These are phyloP conservation scores for Spongia lamella DNA, from an alignment of 37 sponge, comb jelly and placozoan species.

Conservation along the genomic window DNA sequence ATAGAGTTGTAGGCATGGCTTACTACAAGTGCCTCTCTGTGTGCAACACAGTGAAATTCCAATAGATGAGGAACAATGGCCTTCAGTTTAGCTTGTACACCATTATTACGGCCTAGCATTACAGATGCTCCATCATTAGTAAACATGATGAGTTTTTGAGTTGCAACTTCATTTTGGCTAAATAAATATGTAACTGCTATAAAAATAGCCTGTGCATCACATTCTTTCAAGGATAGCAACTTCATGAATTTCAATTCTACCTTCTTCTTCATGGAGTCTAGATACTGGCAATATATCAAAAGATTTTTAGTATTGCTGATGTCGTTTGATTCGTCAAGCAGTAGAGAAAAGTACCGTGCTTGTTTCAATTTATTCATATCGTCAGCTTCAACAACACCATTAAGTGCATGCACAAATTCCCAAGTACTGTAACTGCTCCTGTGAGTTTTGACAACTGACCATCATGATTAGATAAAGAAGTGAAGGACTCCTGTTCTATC, in stretches of 20 bases:
- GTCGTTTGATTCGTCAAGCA: constrained; percentile 15
- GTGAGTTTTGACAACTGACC: background rate
- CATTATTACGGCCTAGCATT: constrained; percentile 20
- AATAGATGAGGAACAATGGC: constrained; percentile 6
- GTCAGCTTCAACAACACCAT: constrained; percentile 11
- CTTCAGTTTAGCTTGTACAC: constrained; percentile 10
- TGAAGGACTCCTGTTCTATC: background rate
- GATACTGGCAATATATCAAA: constrained; percentile 2
- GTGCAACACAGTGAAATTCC: constrained; percentile 20
- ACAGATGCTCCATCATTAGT: constrained; percentile 20
- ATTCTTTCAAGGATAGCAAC: constrained; percentile 1
- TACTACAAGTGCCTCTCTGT: constrained; percentile 13
- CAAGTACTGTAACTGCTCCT: constrained; percentile 14
- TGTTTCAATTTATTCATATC: background rate
- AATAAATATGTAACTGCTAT: background rate
- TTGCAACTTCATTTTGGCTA: background rate
- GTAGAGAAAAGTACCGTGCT: constrained; percentile 7
- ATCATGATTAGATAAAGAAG: background rate
- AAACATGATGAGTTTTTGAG: background rate
- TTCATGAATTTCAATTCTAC: constrained; percentile 5
- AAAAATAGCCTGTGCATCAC: background rate
- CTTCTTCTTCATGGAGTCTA: background rate
- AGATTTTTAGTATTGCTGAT: constrained; percentile 13
- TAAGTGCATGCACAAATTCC: constrained; percentile 14
- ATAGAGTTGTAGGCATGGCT: constrained; percentile 9